Conservation (phyloP, 2,888 invertebrate species). For the Lobophora halterata region DNA sequence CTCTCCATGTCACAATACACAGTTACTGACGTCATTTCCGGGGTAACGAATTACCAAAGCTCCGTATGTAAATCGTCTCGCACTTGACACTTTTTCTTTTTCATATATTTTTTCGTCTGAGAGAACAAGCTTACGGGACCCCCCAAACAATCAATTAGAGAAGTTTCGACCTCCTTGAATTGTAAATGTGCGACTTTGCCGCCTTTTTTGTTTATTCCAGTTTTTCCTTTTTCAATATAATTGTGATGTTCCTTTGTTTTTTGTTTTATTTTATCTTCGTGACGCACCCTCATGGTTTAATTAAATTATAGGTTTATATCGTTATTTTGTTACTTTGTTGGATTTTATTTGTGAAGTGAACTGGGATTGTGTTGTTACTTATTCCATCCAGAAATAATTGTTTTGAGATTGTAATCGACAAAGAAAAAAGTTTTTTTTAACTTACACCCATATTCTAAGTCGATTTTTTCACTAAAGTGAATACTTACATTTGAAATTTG, state of each 20-base stretch:
- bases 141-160: constrained; percentile 71
- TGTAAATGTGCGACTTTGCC: constrained; percentile 59
- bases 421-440: too few relatives aligned
- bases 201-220: constrained; percentile 42
- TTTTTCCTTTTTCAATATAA: constrained; percentile 44
- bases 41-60: too few relatives aligned
- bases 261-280: constrained; percentile 23
- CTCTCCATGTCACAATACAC: too few relatives aligned
- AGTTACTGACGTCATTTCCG: neutral
- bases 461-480: too few relatives aligned
- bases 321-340: constrained; percentile 19
- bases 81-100: constrained; percentile 32
- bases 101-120: constrained; percentile 47
- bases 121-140: constrained; percentile 58
- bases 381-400: too few relatives aligned
- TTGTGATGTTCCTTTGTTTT: constrained; percentile 38
- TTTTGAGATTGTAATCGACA: too few relatives aligned
- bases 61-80: constrained; percentile 26
- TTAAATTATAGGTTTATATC: constrained; percentile 20
- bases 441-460: too few relatives aligned
- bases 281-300: constrained; percentile 20
- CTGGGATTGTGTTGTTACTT: neutral
- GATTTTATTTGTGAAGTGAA: constrained; percentile 6
- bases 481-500: too few relatives aligned
- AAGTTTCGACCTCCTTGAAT: constrained; percentile 67